Conservation (phyloP, 2,797 vertebrate species). For the Spheniscus humboldti region DNA sequence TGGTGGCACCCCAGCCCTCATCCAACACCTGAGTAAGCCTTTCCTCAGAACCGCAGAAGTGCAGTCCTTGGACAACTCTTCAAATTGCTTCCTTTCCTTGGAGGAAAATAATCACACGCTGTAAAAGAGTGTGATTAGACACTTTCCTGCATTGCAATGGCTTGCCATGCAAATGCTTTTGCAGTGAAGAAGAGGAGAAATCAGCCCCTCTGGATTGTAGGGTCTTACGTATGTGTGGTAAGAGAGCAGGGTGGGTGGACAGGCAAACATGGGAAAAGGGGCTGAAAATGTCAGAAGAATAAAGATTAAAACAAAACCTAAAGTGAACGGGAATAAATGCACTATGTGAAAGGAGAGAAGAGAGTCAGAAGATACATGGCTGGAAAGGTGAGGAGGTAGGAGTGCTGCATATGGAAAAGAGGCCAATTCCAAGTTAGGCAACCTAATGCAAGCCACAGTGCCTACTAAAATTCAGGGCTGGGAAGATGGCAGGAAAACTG, state of each 20-base stretch:
- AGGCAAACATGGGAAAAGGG: background rate
- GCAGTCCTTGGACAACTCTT: background rate
- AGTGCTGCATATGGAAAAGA: background rate
- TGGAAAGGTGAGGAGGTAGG: background rate
- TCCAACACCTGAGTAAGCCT: background rate
- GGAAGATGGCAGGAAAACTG: background rate
- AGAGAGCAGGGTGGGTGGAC: background rate
- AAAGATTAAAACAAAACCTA: background rate
- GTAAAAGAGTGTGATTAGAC: background rate
- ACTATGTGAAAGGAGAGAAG: background rate
- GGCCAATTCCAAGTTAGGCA: background rate
- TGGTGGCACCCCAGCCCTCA: background rate
- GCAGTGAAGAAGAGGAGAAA: background rate
- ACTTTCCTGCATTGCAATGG: background rate
- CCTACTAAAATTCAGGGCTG: background rate
- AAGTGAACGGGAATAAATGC: background rate
- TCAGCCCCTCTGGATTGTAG: background rate
- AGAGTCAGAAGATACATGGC: background rate
- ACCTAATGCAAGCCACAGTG: background rate
- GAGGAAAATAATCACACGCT: background rate
- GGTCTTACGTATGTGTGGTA: accelerated
- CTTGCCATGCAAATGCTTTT: background rate
- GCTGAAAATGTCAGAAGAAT: background rate
- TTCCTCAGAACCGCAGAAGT: background rate
- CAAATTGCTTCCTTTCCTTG: background rate